These are phyloP conservation scores for Lycopodina hypogea DNA, from an alignment of 37 sponge, comb jelly and placozoan genomes.

Conservation along the genomic window DNA sequence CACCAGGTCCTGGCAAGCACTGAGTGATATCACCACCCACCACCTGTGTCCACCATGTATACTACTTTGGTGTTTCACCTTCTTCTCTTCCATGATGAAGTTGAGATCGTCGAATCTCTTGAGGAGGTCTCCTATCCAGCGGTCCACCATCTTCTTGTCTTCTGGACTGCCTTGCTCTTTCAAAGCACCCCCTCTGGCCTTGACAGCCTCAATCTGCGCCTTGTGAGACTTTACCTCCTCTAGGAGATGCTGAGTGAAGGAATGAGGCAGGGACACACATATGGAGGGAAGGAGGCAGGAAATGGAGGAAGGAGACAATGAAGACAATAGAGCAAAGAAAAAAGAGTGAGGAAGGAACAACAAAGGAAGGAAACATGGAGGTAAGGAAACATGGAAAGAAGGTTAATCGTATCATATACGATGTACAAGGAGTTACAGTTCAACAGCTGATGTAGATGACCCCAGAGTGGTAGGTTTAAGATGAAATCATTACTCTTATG, in stretches of 20 bases:
- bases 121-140: slow-evolving; percentile 38
- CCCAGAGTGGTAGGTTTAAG: no score
- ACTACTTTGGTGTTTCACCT: slow-evolving; percentile 45
- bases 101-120: slow-evolving; percentile 52
- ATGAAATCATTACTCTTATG: no score
- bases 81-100: slow-evolving; percentile 39
- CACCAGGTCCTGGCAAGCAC: no score
- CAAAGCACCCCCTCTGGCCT: slow-evolving; percentile 33
- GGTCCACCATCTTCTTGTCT: slow-evolving; percentile 57
- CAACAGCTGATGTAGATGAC: no score
- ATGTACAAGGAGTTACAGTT: no score
- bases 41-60: slow-evolving; percentile 18
- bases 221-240: slow-evolving; percentile 24
- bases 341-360: no score
- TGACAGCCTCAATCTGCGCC: slow-evolving; percentile 45
- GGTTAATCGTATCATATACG: no score
- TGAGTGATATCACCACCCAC: background rate
- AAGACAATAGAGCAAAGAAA: background rate
- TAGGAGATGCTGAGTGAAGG: slow-evolving; percentile 5
- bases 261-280: background rate
- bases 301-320: background rate
- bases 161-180: slow-evolving; percentile 62
- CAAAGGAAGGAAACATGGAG: background rate
- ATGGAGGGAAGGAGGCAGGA: background rate
- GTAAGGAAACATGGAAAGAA: background rate